A percentile compares a stretch with the other conserved stretches of the same genome.
phyloP scores from a whole-genome alignment of 2,797 vertebrate genomes.

The Carduelis carduelis region DNA sequence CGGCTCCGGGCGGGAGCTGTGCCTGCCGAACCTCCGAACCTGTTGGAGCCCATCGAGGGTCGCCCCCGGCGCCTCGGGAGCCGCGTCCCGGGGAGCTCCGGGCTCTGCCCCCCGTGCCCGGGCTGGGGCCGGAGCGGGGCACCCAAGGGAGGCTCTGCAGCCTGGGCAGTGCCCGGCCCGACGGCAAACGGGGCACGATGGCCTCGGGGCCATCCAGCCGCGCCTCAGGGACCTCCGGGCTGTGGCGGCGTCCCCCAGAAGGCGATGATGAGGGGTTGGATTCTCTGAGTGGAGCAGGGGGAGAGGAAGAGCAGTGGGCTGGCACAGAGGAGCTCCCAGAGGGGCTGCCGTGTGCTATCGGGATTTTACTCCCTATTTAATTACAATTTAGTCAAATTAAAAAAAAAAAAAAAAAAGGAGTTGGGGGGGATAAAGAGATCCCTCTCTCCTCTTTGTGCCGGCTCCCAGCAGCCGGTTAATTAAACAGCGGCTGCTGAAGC shows the following conservation, averaged over 20 bases:
- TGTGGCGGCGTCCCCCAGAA: fast-evolving
- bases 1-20: too few species aligned
- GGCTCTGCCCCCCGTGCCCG: not conserved
- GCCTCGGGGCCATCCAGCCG: not conserved
- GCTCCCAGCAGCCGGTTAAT: not conserved
- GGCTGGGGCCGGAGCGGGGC: fast-evolving
- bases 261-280: not conserved
- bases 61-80: not conserved
- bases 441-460: not conserved
- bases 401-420: too few species aligned
- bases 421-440: not conserved
- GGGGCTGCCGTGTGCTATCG: not conserved
- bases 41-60: fast-evolving
- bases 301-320: not conserved
- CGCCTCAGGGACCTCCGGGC: fast-evolving
- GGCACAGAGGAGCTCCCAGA: not conserved
- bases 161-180: not conserved
- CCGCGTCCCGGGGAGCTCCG: not conserved
- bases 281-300: not conserved
- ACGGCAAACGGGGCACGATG: fast-evolving
- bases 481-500: not conserved
- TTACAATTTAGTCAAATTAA: constrained; percentile 45
- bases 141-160: not conserved
- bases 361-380: constrained; percentile 53
- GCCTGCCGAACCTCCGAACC: not conserved